Evolutionary conservation across 1,140 invertebrate species (phyloP), one percentile per base, ranked within the genome.

Genomic region (Drosophila ironensis): DNA sequence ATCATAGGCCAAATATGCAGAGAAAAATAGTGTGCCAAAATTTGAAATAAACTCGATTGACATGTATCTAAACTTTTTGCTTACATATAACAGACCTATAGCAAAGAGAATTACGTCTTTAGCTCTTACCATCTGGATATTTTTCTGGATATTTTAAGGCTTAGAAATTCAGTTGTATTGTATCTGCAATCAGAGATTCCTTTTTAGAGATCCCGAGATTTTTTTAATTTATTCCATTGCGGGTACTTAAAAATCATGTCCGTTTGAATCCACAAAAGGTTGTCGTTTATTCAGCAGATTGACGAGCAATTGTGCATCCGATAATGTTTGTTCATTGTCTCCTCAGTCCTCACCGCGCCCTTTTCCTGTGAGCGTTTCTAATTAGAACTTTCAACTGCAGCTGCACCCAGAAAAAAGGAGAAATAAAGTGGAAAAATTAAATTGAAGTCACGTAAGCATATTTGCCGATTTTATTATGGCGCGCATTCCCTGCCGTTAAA

Each of bases 391-490:
- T 54, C 72, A 82, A 70, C 59, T 57, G 69, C 57, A 51, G 72
- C 72, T 82, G 77, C 77, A 82, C 77, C 77, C 69, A 69, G 27
- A 69, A 68, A 57, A 50, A 44, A 42, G 25, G 27, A 20, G 17
- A 28, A 51, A 67, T 24, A 67, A 67, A 67, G 47, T 44, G 61
- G 40, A 53, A 67, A 56, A 53, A 67, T 52, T 30, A 50, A 63
- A 84, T 73, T 82, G 70, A 77, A 82, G 77, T 82, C 77, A 82
- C 72, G 78, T 77, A 77, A 84, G 54, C 78, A 64, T 82, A 84
- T 82, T 84, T 82, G 77, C 57, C 72, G 78, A 82, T 84, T 84
- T 76, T 59, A 84, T 82, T 82, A 84, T 63, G 41, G 52, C 37
- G 52, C 37, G 59, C 72, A 77, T 76, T 77, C 48, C 28, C 41